phyloP scores from a whole-genome alignment of 2,113 vertebrate genomes.

The Hyla sarda region DNA sequence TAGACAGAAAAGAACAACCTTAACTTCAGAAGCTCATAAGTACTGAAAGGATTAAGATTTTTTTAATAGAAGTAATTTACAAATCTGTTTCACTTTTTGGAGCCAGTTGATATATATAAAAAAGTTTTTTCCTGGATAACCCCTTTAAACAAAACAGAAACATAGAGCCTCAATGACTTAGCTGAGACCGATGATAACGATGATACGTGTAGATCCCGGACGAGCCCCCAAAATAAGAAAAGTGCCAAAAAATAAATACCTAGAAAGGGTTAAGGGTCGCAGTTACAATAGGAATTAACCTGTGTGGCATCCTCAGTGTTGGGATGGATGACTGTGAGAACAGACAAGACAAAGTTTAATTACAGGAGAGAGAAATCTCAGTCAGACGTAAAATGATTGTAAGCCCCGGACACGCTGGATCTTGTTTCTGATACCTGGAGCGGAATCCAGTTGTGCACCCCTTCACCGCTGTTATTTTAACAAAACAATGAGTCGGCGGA shows the following conservation, averaged over 20 bases:
- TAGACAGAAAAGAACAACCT: too few species aligned
- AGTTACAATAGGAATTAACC: not conserved
- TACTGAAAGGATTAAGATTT: too few species aligned
- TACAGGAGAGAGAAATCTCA: constrained; percentile 26
- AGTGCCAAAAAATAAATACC: not conserved
- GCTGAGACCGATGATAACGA: not conserved
- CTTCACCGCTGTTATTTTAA: not conserved
- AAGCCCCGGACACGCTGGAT: constrained; percentile 3
- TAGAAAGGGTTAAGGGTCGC: not conserved
- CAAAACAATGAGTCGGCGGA: not conserved
- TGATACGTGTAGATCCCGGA: not conserved
- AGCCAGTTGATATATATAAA: too few species aligned
- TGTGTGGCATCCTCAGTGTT: not conserved
- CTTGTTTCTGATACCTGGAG: constrained; percentile 27
- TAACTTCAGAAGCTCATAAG: too few species aligned
- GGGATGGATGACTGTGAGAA: constrained; percentile 22
- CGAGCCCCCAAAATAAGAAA: not conserved
- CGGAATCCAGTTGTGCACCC: constrained; percentile 34
- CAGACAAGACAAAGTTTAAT: constrained; percentile 27
- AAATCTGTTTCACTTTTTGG: too few species aligned
- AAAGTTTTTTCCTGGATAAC: too few species aligned
- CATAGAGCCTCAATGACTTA: too few species aligned
- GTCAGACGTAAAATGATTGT: constrained; percentile 12
- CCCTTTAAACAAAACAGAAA: too few species aligned
- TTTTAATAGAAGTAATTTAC: too few species aligned